Percentiles rank a stretch among this genome's conserved stretches.
Evolutionary conservation across 2,797 vertebrate species (phyloP).

Genomic region (Xenops minutus): DNA sequence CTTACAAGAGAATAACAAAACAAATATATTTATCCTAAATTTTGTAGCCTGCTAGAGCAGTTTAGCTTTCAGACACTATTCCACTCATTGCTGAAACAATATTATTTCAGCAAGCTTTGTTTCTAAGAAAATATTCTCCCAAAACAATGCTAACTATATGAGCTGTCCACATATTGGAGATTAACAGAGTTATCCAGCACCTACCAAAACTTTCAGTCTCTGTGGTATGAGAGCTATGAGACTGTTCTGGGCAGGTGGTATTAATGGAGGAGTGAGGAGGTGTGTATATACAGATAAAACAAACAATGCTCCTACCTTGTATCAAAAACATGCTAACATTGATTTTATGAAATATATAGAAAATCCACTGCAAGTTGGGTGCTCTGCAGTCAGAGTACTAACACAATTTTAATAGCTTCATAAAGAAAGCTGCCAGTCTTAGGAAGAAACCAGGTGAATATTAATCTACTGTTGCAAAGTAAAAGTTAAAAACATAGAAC

Average conservation of each 20-base stretch:
- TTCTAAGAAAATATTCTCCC: background rate
- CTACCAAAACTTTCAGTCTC: background rate
- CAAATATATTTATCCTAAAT: background rate
- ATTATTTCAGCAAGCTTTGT: background rate
- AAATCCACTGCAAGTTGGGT: background rate
- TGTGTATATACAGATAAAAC: background rate
- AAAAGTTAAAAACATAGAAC: background rate
- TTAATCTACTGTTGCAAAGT: background rate
- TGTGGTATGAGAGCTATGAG: background rate
- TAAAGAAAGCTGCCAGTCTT: background rate
- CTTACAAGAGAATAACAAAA: background rate
- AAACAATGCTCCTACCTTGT: background rate
- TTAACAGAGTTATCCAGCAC: background rate
- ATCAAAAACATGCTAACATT: background rate
- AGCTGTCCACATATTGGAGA: background rate
- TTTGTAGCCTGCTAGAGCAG: background rate
- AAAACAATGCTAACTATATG: background rate
- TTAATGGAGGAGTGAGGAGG: fast-evolving
- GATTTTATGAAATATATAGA: background rate
- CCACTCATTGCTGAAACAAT: background rate
- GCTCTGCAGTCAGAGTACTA: background rate
- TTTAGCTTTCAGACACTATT: background rate
- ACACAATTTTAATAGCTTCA: background rate
- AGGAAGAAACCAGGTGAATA: background rate
- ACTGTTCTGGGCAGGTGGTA: background rate